These are phyloP conservation scores for Latrodectus geometricus DNA, from an alignment of 1,140 invertebrate species.

Conservation along the genomic window DNA sequence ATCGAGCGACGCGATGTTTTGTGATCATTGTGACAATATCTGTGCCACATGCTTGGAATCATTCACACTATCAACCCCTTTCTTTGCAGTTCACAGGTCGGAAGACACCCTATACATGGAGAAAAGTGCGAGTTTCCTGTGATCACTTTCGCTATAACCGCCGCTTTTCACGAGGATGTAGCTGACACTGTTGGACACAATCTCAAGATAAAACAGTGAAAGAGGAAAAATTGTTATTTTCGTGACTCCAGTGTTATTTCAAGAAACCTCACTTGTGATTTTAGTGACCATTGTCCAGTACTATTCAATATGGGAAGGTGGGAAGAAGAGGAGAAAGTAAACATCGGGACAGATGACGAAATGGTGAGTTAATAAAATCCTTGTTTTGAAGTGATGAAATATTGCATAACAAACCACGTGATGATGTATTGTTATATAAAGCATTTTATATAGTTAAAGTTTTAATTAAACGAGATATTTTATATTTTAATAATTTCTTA, in stretches of 20 bases:
- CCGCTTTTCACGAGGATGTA: neutral
- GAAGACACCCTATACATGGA: neutral
- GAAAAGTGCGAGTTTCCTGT: neutral
- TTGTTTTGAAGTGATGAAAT: neutral
- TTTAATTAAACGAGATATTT: too few relatives aligned
- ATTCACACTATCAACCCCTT: neutral
- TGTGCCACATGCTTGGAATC: too few relatives aligned
- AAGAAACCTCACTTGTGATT: too few relatives aligned
- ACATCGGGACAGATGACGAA: slow-evolving; percentile 25
- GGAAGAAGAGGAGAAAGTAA: slow-evolving; percentile 28
- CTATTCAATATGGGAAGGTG: neutral
- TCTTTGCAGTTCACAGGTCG: neutral
- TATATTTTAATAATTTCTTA: too few relatives aligned
- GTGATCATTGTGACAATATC: too few relatives aligned
- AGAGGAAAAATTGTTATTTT: too few relatives aligned
- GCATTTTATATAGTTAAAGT: too few relatives aligned
- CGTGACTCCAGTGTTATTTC: too few relatives aligned
- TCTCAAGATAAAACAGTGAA: neutral
- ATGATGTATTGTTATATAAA: too few relatives aligned
- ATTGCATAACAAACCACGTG: too few relatives aligned
- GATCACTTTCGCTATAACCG: neutral
- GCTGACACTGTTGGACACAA: neutral
- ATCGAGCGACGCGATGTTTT: too few relatives aligned
- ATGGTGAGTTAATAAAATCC: slow-evolving; percentile 13
- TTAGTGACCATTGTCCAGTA: too few relatives aligned